Evolutionary conservation across 92 coral and sea anemone species (phyloP).

Genomic region (Micromussa lordhowensis): DNA sequence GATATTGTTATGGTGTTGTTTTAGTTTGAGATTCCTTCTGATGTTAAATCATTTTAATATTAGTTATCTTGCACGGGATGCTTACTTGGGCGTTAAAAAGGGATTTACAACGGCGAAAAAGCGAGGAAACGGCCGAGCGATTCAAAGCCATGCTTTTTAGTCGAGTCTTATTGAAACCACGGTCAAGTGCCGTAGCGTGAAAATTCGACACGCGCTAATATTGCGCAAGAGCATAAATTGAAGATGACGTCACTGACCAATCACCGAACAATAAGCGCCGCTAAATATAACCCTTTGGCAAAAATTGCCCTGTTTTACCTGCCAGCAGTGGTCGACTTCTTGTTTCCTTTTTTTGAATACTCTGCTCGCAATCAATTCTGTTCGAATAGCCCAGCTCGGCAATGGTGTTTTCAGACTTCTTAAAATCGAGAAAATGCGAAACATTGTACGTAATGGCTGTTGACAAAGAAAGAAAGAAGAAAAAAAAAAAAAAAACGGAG

Average conservation of each 20-base stretch:
- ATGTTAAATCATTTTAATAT: neutral
- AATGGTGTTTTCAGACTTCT: too few species aligned
- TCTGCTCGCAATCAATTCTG: too few species aligned
- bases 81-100: slow-evolving; percentile 27
- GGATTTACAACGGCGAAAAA: slow-evolving; percentile 31
- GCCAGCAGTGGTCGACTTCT: too few species aligned
- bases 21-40: neutral
- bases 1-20: neutral
- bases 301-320: too few species aligned
- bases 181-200: neutral
- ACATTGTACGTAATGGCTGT: too few species aligned
- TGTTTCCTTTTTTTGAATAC: too few species aligned
- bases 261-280: neutral
- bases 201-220: slow-evolving; percentile 25
- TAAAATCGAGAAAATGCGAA: too few species aligned
- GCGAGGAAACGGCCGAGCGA: neutral
- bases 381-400: too few species aligned
- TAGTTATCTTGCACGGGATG: neutral
- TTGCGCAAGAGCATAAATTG: slow-evolving; percentile 44
- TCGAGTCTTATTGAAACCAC: neutral
- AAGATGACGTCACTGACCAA: slow-evolving; percentile 18
- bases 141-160: neutral
- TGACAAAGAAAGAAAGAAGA: too few species aligned
- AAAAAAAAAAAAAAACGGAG: too few species aligned
- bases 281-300: too few species aligned